phyloP scores from a whole-genome alignment of 64 coral and sea anemone species.

The Dendrophyllia cribrosa region DNA sequence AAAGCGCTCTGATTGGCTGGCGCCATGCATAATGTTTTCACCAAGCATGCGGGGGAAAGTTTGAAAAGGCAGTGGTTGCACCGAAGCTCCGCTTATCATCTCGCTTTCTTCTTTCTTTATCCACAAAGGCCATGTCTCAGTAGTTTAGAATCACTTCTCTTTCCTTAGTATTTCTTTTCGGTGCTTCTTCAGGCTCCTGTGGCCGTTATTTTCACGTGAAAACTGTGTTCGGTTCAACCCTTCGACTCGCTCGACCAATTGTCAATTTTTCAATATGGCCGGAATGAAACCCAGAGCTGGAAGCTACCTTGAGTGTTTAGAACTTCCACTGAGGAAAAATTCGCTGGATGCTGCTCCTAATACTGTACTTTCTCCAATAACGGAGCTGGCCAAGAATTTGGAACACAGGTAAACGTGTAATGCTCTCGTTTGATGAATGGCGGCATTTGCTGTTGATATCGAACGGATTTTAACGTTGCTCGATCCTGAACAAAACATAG shows the following conservation, averaged over 20 bases:
- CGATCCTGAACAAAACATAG: background rate
- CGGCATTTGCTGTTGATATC: slow-evolving; percentile 10
- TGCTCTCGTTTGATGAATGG: background rate
- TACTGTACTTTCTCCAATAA: slow-evolving; percentile 89
- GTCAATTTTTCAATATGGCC: slow-evolving; percentile 78
- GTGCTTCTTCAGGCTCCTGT: slow-evolving; percentile 36
- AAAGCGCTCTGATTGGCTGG: slow-evolving; percentile 89
- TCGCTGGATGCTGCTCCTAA: slow-evolving; percentile 66
- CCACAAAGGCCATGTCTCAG: slow-evolving; percentile 11
- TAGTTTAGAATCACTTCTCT: slow-evolving; percentile 62
- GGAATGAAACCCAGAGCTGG: slow-evolving; percentile 83
- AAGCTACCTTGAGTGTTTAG: slow-evolving; percentile 74
- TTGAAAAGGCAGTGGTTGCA: slow-evolving; percentile 78
- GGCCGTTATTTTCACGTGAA: slow-evolving; percentile 30
- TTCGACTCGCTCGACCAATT: background rate
- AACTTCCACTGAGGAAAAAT: slow-evolving; percentile 65
- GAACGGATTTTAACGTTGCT: background rate
- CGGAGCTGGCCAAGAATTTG: slow-evolving; percentile 84
- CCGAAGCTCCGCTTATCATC: slow-evolving; percentile 8
- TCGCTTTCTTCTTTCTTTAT: slow-evolving; percentile 33
- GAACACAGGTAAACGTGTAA: slow-evolving; percentile 68
- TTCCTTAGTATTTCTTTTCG: slow-evolving; percentile 13
- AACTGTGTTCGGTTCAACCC: background rate
- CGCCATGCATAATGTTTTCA: slow-evolving; percentile 61
- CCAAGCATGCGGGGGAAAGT: slow-evolving; percentile 60